A percentile compares a stretch with the other conserved stretches of the same genome.
phyloP scores from a whole-genome alignment of 2,888 invertebrate species.

The Parasteatoda lunata region DNA sequence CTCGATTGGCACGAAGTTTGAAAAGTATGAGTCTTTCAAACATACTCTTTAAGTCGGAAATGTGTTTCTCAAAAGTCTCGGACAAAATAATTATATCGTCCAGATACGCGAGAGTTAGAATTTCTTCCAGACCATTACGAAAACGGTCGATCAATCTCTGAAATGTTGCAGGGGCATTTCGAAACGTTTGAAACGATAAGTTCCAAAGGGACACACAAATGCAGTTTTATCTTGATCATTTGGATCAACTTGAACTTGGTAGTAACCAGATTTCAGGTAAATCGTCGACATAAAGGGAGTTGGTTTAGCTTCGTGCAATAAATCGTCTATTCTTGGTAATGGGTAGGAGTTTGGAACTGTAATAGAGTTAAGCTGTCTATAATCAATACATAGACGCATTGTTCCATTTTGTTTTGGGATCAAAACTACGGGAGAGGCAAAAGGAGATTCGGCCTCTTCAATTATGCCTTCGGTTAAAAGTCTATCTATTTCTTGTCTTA shows the following conservation, averaged over 20 bases:
- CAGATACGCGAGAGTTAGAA: background rate
- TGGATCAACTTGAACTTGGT: too few relatives aligned
- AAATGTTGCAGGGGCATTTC: background rate
- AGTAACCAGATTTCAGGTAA: too few relatives aligned
- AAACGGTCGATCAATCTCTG: background rate
- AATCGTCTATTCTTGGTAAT: too few relatives aligned
- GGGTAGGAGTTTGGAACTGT: too few relatives aligned
- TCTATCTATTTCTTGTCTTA: conserved; percentile 17
- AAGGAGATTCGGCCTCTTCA: conserved; percentile 27
- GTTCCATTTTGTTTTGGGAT: conserved; percentile 30
- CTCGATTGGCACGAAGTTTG: too few relatives aligned
- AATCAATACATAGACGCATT: conserved; percentile 13
- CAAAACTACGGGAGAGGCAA: conserved; percentile 13
- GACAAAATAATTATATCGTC: conserved; percentile 3
- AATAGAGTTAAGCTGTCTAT: background rate
- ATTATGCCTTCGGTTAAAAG: conserved; percentile 9
- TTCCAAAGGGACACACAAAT: background rate
- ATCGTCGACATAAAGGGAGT: background rate
- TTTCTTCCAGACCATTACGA: conserved; percentile 1
- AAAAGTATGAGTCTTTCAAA: too few relatives aligned
- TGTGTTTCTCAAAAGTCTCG: background rate
- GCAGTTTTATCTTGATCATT: too few relatives aligned
- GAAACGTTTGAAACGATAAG: background rate
- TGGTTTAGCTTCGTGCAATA: background rate
- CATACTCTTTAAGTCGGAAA: too few relatives aligned